These are phyloP conservation scores for Ophioninae sp. DNA, from an alignment of 2,888 invertebrate species.

Conservation along the genomic window DNA sequence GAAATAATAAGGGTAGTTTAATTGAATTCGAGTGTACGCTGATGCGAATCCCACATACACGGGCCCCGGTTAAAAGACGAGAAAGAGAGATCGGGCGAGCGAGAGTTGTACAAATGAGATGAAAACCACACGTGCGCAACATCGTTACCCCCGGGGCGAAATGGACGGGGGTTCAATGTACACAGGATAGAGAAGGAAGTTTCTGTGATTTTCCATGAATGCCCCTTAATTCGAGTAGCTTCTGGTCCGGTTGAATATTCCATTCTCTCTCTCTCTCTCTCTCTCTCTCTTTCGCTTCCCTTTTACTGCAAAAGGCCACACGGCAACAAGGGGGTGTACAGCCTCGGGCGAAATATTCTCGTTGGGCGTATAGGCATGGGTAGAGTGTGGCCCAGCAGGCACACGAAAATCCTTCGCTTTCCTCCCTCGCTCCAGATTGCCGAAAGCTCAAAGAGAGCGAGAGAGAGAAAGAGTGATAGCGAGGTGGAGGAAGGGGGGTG, in stretches of 20 bases:
- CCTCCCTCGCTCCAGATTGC: conserved; percentile 3
- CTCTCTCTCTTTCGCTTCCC: conserved; percentile 9
- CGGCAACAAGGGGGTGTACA: conserved; percentile 63
- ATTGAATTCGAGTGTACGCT: conserved; percentile 17
- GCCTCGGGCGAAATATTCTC: conserved; percentile 62
- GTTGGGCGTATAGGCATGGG: background rate
- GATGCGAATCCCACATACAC: conserved; percentile 7
- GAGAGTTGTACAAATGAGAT: conserved; percentile 20
- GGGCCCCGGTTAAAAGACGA: conserved; percentile 4
- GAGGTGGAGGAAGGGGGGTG: conserved; percentile 4
- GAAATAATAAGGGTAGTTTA: background rate
- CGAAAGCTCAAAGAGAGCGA: background rate
- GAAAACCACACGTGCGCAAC: conserved; percentile 38
- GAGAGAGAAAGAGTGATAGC: conserved; percentile 15
- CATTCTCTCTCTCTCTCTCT: conserved; percentile 16
- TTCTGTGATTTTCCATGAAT: conserved; percentile 71
- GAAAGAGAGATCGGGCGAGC: background rate
- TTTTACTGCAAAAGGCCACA: conserved; percentile 40
- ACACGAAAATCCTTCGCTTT: conserved; percentile 22
- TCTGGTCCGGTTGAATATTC: conserved; percentile 11
- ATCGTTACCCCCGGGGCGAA: conserved; percentile 17
- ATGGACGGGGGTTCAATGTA: background rate
- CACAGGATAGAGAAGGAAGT: conserved; percentile 24
- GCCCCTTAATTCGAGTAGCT: conserved; percentile 72
- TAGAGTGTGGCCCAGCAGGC: background rate